Evolutionary conservation across 2,888 invertebrate genomes (phyloP).

Genomic region (Phaonia tiefii): DNA sequence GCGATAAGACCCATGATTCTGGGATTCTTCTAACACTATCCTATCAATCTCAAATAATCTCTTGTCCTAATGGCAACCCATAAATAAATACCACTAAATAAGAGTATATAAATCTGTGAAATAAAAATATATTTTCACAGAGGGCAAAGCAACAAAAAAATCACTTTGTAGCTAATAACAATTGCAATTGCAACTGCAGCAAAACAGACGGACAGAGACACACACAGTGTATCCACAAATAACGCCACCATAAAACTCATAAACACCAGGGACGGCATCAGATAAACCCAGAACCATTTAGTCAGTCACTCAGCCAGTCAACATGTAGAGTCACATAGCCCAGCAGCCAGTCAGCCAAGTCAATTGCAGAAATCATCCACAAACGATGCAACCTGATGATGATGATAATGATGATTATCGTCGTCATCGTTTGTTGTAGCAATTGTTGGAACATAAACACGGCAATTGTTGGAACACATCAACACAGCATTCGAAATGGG

Average conservation of each 20-base stretch:
- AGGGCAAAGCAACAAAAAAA: constrained; percentile 8
- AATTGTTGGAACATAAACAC: constrained; percentile 22
- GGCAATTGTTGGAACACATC: constrained; percentile 29
- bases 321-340: constrained; percentile 14
- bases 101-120: constrained; percentile 22
- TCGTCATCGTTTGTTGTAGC: constrained; percentile 1
- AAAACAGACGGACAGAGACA: not conserved
- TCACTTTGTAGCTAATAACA: constrained; percentile 41
- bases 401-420: constrained; percentile 12
- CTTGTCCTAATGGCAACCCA: not conserved
- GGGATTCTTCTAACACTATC: too few species aligned
- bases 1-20: too few species aligned
- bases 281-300: constrained; percentile 14
- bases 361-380: constrained; percentile 14
- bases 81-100: not conserved
- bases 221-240: too few species aligned
- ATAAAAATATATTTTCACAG: constrained; percentile 1
- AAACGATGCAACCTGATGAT: constrained; percentile 18
- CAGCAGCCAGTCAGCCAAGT: not conserved
- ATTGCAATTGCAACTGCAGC: constrained; percentile 30
- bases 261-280: constrained; percentile 33
- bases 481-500: constrained; percentile 22
- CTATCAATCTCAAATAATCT: not conserved
- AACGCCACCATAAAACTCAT: constrained; percentile 22
- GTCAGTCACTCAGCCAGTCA: constrained; percentile 10